Base-by-base conservation (phyloP, 1,140 invertebrate species). In the Bradynema listronoti region DNA sequence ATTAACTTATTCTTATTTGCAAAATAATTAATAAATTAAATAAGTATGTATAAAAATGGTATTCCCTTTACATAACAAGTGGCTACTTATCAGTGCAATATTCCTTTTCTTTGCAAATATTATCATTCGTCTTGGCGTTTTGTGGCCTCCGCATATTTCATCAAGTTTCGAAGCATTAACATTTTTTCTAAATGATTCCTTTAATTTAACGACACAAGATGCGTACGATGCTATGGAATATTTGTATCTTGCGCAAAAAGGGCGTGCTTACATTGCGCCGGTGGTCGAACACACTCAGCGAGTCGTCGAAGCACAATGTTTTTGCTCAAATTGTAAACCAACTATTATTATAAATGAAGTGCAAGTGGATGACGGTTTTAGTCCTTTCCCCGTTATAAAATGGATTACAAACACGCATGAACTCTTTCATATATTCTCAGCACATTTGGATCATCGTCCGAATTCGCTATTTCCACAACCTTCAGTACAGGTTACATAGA, bases 351-450 rank as follows among this genome's bases (percentile, higher is more conserved):
- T n/a, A n/a, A n/a, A n/a, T n/a, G n/a, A n/a, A n/a, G n/a, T n/a
- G n/a, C n/a, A n/a, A n/a, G n/a, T n/a, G n/a, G n/a, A n/a, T n/a
- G n/a, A n/a, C n/a, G n/a, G n/a, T n/a, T n/a, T n/a, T n/a, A n/a
- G n/a, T n/a, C n/a, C n/a, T n/a, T n/a, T n/a, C 19, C 19, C 36
- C 36, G 36, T 3, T 4, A 25, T 14, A 25, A 45, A 56, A 59
- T 59, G 25, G 25, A 34, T 43, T n/a, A 36, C 39, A 56, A 60
- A 60, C n/a, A n/a, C n/a, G n/a, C n/a, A n/a, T 42, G 58, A 46
- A 19, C 19, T 54, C 14, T 9, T 60, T 41, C 45, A 49, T 46
- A 25, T 60, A 30, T 60, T 32, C 24, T 60, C 58, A 25, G 58
- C 58, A 9, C 56, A 60, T 58, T 42, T 60, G 27, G 58, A 60